Percentiles rank a stretch among this genome's conserved stretches.
phyloP scores from a whole-genome alignment of 30 jellyfish, hydroid and myxozoan genomes.

The Rhopilema esculentum region DNA sequence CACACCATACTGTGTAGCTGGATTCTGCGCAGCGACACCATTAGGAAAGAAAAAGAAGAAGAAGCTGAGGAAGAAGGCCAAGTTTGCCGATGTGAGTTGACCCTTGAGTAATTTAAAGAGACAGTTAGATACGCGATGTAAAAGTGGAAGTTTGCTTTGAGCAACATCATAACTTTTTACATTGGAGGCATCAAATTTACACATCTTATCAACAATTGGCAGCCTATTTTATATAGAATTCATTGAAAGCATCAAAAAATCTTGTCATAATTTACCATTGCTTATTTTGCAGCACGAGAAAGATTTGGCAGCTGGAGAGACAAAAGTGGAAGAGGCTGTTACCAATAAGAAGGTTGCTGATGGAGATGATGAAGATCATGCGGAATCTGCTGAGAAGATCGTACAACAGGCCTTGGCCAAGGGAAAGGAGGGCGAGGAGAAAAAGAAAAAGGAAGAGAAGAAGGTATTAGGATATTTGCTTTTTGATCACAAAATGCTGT shows the following conservation, averaged over 20 bases:
- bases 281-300: neutral
- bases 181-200: too few relatives aligned
- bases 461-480: conserved; percentile 10
- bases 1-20: conserved; percentile 31
- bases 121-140: too few relatives aligned
- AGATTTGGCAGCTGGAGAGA: neutral
- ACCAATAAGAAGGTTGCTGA: neutral
- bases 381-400: conserved; percentile 7
- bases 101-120: too few relatives aligned
- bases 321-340: conserved; percentile 10
- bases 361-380: conserved; percentile 2
- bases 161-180: too few relatives aligned
- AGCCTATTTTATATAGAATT: too few relatives aligned
- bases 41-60: conserved; percentile 57
- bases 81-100: conserved; percentile 44
- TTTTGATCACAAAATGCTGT: too few relatives aligned
- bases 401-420: conserved; percentile 9
- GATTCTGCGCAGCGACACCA: conserved; percentile 37
- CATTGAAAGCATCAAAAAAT: too few relatives aligned
- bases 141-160: too few relatives aligned
- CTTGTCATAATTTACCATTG: neutral
- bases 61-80: conserved; percentile 56
- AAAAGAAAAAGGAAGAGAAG: neutral
- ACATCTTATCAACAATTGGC: too few relatives aligned
- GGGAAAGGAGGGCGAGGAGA: conserved; percentile 20